Evolutionary conservation across 1,140 invertebrate genomes (phyloP).

Genomic region (Cydia fagiglandana): DNA sequence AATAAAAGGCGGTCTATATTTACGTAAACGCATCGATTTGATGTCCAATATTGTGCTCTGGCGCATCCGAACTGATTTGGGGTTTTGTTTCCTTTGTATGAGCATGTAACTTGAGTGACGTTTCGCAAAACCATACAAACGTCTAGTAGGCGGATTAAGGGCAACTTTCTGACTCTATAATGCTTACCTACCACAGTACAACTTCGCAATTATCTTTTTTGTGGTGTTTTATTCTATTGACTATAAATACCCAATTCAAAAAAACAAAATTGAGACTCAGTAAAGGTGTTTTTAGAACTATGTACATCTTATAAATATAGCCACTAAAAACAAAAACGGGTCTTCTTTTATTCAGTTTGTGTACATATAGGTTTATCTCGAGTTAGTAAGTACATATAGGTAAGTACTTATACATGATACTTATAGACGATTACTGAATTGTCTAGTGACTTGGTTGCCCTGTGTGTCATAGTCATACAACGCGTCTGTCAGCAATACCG

Average conservation of each 20-base stretch:
- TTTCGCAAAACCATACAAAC: constrained; percentile 48
- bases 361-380: no score
- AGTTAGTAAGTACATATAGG: no score
- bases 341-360: no score
- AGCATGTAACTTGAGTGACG: constrained; percentile 56
- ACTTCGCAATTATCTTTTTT: constrained; percentile 12
- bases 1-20: constrained; percentile 74
- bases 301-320: no score
- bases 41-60: constrained; percentile 68
- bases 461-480: neutral
- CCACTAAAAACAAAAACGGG: no score
- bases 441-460: neutral
- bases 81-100: constrained; percentile 53
- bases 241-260: neutral
- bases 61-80: constrained; percentile 57
- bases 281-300: no score
- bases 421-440: neutral
- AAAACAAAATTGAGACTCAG: neutral
- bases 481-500: neutral
- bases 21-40: constrained; percentile 76
- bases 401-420: neutral
- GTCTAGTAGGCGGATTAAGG: constrained; percentile 52
- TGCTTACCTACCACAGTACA: constrained; percentile 31
- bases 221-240: neutral
- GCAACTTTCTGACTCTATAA: constrained; percentile 37